Evolutionary conservation across 37 sponge, comb jelly and placozoan genomes (phyloP).

Genomic region (Dysidea cf. avara): DNA sequence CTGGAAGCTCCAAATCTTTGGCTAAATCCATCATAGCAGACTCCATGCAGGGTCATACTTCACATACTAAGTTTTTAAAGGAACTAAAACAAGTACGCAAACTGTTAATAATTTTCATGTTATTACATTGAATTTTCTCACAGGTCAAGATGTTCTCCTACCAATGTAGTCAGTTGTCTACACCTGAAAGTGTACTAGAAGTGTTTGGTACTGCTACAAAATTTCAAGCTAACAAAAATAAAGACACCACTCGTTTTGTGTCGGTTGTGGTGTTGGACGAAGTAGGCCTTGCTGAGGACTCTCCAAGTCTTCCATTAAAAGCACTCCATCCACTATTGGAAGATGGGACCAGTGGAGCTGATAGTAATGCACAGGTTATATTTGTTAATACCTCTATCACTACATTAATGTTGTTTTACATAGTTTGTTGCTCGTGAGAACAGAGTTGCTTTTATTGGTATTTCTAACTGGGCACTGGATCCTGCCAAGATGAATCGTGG

Average conservation of each 20-base stretch:
- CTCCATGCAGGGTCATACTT: constrained; percentile 77
- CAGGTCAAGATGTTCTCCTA: constrained; percentile 81
- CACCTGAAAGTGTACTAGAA: constrained; percentile 80
- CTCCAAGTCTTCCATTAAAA: constrained; percentile 88
- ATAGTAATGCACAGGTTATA: constrained; percentile 28
- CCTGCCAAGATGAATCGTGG: constrained; percentile 96
- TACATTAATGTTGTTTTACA: neutral
- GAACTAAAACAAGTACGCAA: constrained; percentile 66
- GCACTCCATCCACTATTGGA: constrained; percentile 93
- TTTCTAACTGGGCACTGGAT: constrained; percentile 93
- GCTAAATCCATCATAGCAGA: constrained; percentile 78
- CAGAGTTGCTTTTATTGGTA: constrained; percentile 82
- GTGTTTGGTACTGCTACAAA: constrained; percentile 66
- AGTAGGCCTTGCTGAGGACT: constrained; percentile 96
- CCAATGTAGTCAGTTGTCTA: constrained; percentile 89
- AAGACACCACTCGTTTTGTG: constrained; percentile 54
- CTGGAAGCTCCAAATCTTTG: constrained; percentile 92
- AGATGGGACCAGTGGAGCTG: constrained; percentile 86
- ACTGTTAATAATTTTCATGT: neutral
- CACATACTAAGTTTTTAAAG: constrained; percentile 48
- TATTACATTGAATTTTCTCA: neutral
- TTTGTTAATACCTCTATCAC: neutral
- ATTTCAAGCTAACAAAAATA: constrained; percentile 55
- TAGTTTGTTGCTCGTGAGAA: constrained; percentile 42
- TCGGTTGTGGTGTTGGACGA: constrained; percentile 91